These are phyloP conservation scores for Planococcus citri DNA, from an alignment of 1,140 invertebrate genomes.

Conservation along the genomic window DNA sequence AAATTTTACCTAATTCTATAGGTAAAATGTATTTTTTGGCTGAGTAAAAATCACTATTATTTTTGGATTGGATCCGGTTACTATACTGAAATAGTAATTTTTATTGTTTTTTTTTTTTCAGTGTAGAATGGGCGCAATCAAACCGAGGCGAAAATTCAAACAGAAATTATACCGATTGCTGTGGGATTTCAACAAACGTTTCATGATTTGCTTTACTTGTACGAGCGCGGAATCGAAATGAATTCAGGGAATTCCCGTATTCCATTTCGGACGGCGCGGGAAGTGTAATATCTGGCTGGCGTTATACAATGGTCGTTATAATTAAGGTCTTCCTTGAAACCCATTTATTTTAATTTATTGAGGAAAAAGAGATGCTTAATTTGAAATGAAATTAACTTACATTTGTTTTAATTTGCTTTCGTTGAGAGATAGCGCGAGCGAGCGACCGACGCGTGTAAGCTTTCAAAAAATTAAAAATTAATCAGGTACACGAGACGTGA, in stretches of 20 bases:
- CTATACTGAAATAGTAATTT: too few relatives aligned
- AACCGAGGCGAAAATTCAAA: constrained; percentile 19
- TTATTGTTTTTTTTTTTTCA: too few relatives aligned
- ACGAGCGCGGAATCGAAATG: constrained; percentile 16
- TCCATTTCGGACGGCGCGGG: neutral
- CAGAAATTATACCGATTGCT: constrained; percentile 16
- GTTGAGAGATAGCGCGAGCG: too few relatives aligned
- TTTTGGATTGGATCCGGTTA: too few relatives aligned
- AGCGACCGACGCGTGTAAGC: neutral
- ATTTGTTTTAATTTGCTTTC: constrained; percentile 16
- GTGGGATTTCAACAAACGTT: constrained; percentile 18
- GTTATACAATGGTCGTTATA: constrained; percentile 15
- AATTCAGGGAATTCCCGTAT: constrained; percentile 12
- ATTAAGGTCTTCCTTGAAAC: constrained; percentile 12
- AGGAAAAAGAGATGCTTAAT: constrained; percentile 11
- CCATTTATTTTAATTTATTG: constrained; percentile 18
- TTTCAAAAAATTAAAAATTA: constrained; percentile 9
- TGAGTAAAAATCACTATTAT: too few relatives aligned
- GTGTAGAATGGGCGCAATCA: constrained; percentile 19
- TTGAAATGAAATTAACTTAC: constrained; percentile 17
- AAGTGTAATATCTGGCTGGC: neutral
- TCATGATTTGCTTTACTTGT: constrained; percentile 15
- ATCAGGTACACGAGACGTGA: neutral
- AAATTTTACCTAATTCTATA: too few relatives aligned
- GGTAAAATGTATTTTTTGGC: too few relatives aligned